These are phyloP conservation scores for Anoplophora glabripennis DNA, from an alignment of 1,140 invertebrate species.

Conservation along the genomic window DNA sequence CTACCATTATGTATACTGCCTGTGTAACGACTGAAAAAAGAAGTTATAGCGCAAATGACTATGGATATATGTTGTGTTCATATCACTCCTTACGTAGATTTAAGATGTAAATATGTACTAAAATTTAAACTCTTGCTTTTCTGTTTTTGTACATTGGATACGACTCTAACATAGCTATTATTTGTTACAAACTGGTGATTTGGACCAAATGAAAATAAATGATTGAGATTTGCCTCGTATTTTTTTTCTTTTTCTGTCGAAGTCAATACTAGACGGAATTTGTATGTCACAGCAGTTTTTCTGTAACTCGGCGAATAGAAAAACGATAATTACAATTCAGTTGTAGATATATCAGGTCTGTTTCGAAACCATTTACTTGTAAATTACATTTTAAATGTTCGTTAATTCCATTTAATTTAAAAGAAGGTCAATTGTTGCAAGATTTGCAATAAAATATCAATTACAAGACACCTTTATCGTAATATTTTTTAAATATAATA, in stretches of 20 bases:
- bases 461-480: too few relatives aligned
- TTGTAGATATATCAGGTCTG: too few relatives aligned
- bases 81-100: slow-evolving; percentile 12
- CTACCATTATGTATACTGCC: slow-evolving; percentile 10
- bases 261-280: too few relatives aligned
- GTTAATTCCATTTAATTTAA: too few relatives aligned
- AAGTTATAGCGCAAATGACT: slow-evolving; percentile 20
- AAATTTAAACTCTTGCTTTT: slow-evolving; percentile 10
- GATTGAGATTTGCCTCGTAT: slow-evolving; percentile 2
- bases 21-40: slow-evolving; percentile 16
- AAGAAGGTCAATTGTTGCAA: too few relatives aligned
- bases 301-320: too few relatives aligned
- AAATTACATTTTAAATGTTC: too few relatives aligned
- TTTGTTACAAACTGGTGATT: slow-evolving; percentile 22
- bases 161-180: neutral
- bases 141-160: slow-evolving; percentile 18
- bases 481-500: too few relatives aligned
- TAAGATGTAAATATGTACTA: slow-evolving; percentile 21
- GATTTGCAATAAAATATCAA: too few relatives aligned
- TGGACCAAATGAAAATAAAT: slow-evolving; percentile 28
- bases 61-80: slow-evolving; percentile 16
- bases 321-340: too few relatives aligned
- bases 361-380: too few relatives aligned
- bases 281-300: too few relatives aligned
- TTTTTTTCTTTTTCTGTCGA: slow-evolving; percentile 6